Percentiles rank a stretch among this genome's conserved stretches.
These are phyloP conservation scores for Smutsia temminckii DNA, from an alignment of 2,797 vertebrate species.

Conservation along the genomic window DNA sequence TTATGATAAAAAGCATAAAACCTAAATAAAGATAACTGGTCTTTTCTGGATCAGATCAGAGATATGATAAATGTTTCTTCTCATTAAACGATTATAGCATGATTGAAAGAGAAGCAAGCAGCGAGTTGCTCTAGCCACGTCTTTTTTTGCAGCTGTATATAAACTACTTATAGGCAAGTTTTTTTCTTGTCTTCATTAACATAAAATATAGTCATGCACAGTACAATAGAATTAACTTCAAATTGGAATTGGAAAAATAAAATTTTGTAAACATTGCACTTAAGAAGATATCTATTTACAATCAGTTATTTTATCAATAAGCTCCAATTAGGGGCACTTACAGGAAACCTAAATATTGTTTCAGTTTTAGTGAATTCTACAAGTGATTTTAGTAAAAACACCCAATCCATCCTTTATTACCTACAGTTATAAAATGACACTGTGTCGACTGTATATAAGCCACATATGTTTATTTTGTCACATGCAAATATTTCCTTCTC, in stretches of 20 bases:
- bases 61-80: slow-evolving; percentile 29
- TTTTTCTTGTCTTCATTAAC: slow-evolving; percentile 10
- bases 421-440: not conserved
- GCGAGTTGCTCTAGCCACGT: not conserved
- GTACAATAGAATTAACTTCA: not conserved
- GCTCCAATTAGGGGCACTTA: not conserved
- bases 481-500: slow-evolving; percentile 4
- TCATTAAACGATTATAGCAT: not conserved
- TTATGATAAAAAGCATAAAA: slow-evolving; percentile 1
- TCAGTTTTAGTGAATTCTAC: not conserved
- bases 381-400: not conserved
- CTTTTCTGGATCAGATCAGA: slow-evolving; percentile 66
- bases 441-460: not conserved
- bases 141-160: not conserved
- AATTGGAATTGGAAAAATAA: not conserved
- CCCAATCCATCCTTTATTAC: not conserved
- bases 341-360: not conserved
- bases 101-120: not conserved
- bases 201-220: not conserved
- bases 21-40: not conserved
- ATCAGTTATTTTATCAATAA: not conserved
- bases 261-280: not conserved
- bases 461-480: not conserved
- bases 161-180: not conserved
- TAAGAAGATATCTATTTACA: not conserved